Evolutionary conservation across 2,888 invertebrate genomes (phyloP), one percentile per base, ranked within the genome.

Genomic region (Crepidodera aurea): DNA sequence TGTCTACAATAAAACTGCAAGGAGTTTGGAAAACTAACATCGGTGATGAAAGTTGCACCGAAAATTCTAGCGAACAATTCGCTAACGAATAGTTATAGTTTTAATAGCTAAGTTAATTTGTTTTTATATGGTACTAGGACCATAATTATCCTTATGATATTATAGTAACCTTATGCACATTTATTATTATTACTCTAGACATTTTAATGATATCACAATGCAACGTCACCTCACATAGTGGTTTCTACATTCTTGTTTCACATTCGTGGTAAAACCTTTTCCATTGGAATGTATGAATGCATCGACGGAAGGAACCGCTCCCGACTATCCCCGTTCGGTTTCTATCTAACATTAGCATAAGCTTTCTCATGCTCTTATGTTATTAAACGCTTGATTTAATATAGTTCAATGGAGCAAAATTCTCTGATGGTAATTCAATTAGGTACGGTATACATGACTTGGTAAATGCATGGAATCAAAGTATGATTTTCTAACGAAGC

Each of bases 391-490:
- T 50, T 51, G 55, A 61, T 61, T 61, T 61, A 25, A 61, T 51
- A 25, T 51, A 44, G 51, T 27, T 56, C 51, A 61, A 56, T 51
- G 51, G 18, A 55, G 29, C 61, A 51, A 44, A 55, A 50, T 44
- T 42, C 48, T 39, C 55, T 55, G 50, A 60, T 60, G 50, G 50
- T 55, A 50, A 62, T 62, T 62, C 62, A 53, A 62, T 62, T 62
- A 62, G 62, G 46, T 22, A 57, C 46, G 46, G 39, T 48, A 44
- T 46, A 53, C 57, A 57, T 57, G 62, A 60, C 50, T 60, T 55
- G 48, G 39, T 48, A 18, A 51, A 59, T 46, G 53, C 60, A 29
- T 48, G 27, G 53, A 60, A 60, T 60, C 40, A 34, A 59, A 51
- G 53, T 60, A 46, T 48, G 57, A 57, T 57, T 57, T 48, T 48